Evolutionary conservation across 2,113 vertebrate genomes (phyloP).

Genomic region (Paedocypris sp.): DNA sequence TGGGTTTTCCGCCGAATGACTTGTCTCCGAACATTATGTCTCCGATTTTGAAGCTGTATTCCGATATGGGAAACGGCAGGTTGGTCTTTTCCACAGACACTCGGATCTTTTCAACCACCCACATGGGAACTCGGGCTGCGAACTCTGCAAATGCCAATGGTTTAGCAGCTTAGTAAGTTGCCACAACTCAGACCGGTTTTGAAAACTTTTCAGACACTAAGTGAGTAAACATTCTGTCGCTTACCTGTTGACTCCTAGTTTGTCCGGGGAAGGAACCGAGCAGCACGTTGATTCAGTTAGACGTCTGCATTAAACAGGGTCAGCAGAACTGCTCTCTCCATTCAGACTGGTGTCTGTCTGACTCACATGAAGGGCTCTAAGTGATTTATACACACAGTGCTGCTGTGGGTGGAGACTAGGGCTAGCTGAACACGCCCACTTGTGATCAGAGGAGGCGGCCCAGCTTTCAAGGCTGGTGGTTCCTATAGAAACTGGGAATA

Average conservation of each 20-base stretch:
- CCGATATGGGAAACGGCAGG: conserved; percentile 47
- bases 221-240: too few relatives aligned
- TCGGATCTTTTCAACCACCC: conserved; percentile 60
- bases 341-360: conserved; percentile 41
- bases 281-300: too few relatives aligned
- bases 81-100: conserved; percentile 57
- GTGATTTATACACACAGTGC: conserved; percentile 41
- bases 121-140: conserved; percentile 44
- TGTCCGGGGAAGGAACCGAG: too few relatives aligned
- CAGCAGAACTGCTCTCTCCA: conserved; percentile 22
- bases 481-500: conserved; percentile 57
- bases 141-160: conserved; percentile 31
- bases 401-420: conserved; percentile 36
- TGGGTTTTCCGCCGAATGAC: conserved; percentile 40
- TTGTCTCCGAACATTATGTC: conserved; percentile 64
- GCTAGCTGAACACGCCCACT: conserved; percentile 42
- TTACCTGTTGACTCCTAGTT: too few relatives aligned
- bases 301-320: conserved; percentile 10
- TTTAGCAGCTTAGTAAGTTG: too few relatives aligned
- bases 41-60: conserved; percentile 54
- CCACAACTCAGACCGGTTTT: too few relatives aligned
- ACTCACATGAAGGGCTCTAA: conserved; percentile 33
- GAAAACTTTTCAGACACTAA: too few relatives aligned
- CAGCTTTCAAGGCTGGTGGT: conserved; percentile 39
- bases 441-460: conserved; percentile 39